Base-by-base conservation (phyloP, 2,113 vertebrate species). In the Blennius ocellaris region DNA sequence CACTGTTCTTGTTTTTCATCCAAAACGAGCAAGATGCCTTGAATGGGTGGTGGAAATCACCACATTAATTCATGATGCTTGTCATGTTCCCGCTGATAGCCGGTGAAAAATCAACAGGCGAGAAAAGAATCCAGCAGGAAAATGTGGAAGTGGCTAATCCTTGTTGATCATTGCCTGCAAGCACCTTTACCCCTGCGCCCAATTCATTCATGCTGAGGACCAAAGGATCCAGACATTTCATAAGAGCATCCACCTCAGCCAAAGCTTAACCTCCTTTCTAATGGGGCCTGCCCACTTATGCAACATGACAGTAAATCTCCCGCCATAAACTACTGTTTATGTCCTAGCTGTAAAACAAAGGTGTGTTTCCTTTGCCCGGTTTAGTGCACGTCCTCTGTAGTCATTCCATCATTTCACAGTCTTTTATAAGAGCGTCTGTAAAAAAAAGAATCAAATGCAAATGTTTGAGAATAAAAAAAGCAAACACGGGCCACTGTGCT, bases 321-420 rank as follows among this genome's bases (percentile, higher is more conserved):
- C 69, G 73, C 84, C 87, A 91, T 94, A 93, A 94, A 94, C 93
- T 93, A 94, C 92, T 93, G 93, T 93, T 93, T 92, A 93, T 92
- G 79, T 75, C 62, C 53, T 30, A 11, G 88, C 83, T 73, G 79
- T 94, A 93, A 94, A 93, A 89, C 62, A 43, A 84, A 94, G 93
- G 93, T 91, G 92, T 90, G 94, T 93, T 90, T 89, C 74, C 82
- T 78, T 55, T 78, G 65, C 69, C 48, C 38, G 36, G 53, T 88
- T 92, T 87, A 92, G 83, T 72, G 69, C 79, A 45, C 8, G 49
- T 75, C 82, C 69, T 81, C 80, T 84, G 63, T 40, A 69, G 58
- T 77, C 68, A 48, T 67, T 84, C 78, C 76, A 76, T 83, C 62
- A 44, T 58, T 69, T 66, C 75, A 61, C 70, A 69, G 54, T 39